Percentiles rank a stretch among this genome's conserved stretches.
Evolutionary conservation across 2,113 vertebrate genomes (phyloP).

Genomic region (Glaucomys volans): DNA sequence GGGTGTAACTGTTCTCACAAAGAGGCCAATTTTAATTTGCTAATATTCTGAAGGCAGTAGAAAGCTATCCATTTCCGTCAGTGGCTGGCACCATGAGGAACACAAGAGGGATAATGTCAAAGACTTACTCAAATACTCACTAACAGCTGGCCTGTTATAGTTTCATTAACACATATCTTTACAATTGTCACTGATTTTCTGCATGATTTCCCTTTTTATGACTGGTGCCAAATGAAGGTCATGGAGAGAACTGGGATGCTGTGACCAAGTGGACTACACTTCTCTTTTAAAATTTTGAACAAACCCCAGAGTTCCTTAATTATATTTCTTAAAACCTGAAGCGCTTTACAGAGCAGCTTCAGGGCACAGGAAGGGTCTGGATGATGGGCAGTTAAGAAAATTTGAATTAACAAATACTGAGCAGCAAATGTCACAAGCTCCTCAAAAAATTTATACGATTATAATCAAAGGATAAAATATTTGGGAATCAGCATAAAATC

Average conservation of each 20-base stretch:
- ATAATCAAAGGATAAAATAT: conserved; percentile 52
- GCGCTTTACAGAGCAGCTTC: background rate
- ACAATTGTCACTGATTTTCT: background rate
- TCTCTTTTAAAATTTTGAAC: conserved; percentile 37
- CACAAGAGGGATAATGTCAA: conserved; percentile 2
- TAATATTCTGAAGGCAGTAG: background rate
- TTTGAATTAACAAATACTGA: conserved; percentile 18
- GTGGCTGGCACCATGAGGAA: background rate
- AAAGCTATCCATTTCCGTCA: background rate
- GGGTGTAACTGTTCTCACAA: background rate
- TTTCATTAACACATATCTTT: background rate
- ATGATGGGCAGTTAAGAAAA: background rate
- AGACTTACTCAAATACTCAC: background rate
- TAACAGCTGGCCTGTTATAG: background rate
- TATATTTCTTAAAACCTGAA: background rate
- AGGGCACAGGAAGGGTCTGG: background rate
- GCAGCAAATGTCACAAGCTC: background rate
- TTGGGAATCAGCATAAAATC: background rate
- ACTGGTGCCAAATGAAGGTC: background rate
- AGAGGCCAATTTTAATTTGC: background rate
- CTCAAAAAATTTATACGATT: conserved; percentile 9
- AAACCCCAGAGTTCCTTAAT: background rate
- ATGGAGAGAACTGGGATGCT: background rate
- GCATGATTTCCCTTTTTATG: conserved; percentile 22
- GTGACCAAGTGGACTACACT: background rate